Evolutionary conservation across 2,888 invertebrate genomes (phyloP).

Genomic region (Volucella inanis): DNA sequence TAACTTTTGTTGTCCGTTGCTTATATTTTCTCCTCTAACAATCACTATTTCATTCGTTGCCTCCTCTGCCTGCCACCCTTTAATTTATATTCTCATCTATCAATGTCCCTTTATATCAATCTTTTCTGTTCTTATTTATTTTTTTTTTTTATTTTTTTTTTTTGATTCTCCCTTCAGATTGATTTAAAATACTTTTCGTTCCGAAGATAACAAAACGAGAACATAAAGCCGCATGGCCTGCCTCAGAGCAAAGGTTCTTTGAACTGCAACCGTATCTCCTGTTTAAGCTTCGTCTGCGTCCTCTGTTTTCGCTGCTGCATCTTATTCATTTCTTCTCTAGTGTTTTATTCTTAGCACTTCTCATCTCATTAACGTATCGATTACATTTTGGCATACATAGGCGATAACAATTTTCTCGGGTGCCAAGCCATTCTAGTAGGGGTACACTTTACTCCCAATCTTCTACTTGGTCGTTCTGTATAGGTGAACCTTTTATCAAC

Average conservation of each 20-base stretch:
- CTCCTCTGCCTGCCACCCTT: background rate
- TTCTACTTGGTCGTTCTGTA: too few relatives aligned
- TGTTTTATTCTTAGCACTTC: conserved; percentile 29
- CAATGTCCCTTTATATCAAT: conserved; percentile 27
- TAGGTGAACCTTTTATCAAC: conserved; percentile 42
- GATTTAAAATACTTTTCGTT: conserved; percentile 10
- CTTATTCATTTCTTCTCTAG: background rate
- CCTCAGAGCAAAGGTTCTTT: conserved; percentile 42
- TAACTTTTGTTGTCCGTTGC: too few relatives aligned
- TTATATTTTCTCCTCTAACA: too few relatives aligned
- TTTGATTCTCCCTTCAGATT: background rate
- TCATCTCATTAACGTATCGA: conserved; percentile 70
- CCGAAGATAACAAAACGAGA: conserved; percentile 35
- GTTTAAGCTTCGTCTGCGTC: background rate
- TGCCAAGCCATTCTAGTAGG: background rate
- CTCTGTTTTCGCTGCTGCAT: conserved; percentile 4
- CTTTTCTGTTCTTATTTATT: too few relatives aligned
- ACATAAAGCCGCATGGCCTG: conserved; percentile 15
- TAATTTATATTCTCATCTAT: conserved; percentile 6
- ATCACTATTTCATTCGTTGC: too few relatives aligned
- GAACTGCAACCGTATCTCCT: conserved; percentile 46
- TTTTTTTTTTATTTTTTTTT: too few relatives aligned
- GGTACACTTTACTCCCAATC: background rate
- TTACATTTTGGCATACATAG: conserved; percentile 58
- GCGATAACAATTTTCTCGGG: conserved; percentile 49